Evolutionary conservation across 2,888 invertebrate genomes (phyloP).

Genomic region (Cancer borealis): DNA sequence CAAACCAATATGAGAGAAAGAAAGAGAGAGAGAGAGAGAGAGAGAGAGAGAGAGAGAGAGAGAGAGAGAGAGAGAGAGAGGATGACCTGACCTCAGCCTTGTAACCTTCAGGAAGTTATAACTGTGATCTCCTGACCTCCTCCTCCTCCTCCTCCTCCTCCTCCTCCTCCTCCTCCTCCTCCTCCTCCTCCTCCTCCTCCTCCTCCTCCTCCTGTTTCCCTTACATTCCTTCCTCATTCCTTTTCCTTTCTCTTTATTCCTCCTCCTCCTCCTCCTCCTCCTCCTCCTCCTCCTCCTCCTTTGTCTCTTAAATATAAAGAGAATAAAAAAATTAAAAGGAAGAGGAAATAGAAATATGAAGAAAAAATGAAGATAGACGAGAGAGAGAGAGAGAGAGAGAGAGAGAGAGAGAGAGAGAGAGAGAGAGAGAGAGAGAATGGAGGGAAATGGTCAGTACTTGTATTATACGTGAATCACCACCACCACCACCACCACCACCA

Average conservation of each 20-base stretch:
- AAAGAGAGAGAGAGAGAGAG: no score
- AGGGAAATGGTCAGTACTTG: neutral
- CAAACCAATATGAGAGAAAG: neutral
- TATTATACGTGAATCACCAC: neutral
- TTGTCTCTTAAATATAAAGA: neutral
- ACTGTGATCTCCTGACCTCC: slow-evolving; percentile 2
- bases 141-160: slow-evolving; percentile 40
- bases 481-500: neutral
- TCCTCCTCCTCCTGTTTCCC: neutral
- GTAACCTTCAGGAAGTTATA: neutral
- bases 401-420: slow-evolving; percentile 39
- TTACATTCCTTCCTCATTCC: neutral
- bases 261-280: neutral
- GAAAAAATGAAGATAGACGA: neutral
- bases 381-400: slow-evolving; percentile 44
- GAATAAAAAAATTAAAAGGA: neutral
- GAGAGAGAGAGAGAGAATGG: neutral
- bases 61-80: slow-evolving; percentile 39
- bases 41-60: slow-evolving; percentile 21
- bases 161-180: neutral
- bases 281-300: neutral
- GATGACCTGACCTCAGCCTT: neutral
- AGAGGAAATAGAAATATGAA: neutral
- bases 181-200: neutral
- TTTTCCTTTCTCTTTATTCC: neutral